Evolutionary conservation across 1,140 invertebrate species (phyloP), one percentile per base, ranked within the genome.

Genomic region (Adelges cooleyi): DNA sequence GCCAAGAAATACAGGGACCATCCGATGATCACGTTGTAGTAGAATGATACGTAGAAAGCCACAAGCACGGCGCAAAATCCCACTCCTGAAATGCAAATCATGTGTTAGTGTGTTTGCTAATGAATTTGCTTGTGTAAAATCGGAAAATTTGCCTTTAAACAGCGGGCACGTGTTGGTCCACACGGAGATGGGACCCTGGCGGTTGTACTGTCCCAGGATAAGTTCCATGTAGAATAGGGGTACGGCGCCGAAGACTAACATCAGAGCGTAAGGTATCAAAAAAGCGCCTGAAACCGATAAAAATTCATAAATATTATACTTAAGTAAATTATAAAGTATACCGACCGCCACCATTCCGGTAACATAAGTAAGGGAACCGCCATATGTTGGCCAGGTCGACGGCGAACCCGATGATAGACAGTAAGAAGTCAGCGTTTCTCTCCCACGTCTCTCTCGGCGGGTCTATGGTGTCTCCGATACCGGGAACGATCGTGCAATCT

Each of bases 331-430:
- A 29, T 20, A 25, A 22, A 4, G 22, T 48, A 17, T 65, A 77
- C 79, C 80, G 73, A 87, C 87, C 87, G 68, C 87, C 87, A 2
- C 87, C 87, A 71, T 89, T 87, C 69, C 82, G 82, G 73, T 88
- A 89, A 73, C 86, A 87, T 20, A 88, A 77, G 70, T 87, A 88
- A 17, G 87, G 86, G 75, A 89, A 89, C 68, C 91, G 77, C 90
- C 90, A 94, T 1, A 94, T 88, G 73, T 94, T 94, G n/a, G 90
- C 89, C 66, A 94, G 77, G 76, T 93, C 90, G 1, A 94, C 90
- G 0, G 90, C 90, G 70, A 93, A 93, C 1, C 90, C 90, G 68
- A 94, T 92, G 66, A 94, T 90, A 15, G 91, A 93, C 3, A 96
- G 80, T 6, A 96, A 80, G 75, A 95, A 95, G 73, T 95, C 92